Conservation (phyloP, 2,888 invertebrate genomes). For the Epistrophe eligans region DNA sequence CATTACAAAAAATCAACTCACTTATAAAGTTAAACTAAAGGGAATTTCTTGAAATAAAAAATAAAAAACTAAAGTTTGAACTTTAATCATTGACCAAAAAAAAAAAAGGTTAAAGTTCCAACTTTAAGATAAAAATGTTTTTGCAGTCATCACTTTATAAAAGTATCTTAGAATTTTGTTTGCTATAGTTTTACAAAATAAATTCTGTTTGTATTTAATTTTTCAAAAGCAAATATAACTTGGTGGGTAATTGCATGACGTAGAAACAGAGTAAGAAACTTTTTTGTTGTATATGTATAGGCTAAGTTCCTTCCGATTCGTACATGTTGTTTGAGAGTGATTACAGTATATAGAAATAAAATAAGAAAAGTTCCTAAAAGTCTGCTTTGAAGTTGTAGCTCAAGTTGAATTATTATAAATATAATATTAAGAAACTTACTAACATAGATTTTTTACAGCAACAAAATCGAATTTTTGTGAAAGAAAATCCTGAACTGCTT, state of each 20-base stretch:
- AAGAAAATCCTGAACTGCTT: too few relatives aligned
- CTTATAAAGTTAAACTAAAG: not conserved
- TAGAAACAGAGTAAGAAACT: not conserved
- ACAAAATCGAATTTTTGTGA: too few relatives aligned
- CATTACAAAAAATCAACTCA: not conserved
- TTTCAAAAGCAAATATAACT: not conserved
- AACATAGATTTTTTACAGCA: too few relatives aligned
- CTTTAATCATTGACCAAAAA: not conserved
- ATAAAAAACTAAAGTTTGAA: not conserved
- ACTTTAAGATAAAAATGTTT: not conserved
- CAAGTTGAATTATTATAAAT: too few relatives aligned
- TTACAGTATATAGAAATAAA: too few relatives aligned
- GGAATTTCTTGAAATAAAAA: not conserved
- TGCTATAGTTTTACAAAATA: not conserved
- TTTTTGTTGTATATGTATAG: not conserved
- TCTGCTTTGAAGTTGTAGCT: too few relatives aligned
- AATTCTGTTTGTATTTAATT: not conserved
- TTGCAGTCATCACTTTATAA: not conserved
- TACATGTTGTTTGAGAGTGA: too few relatives aligned
- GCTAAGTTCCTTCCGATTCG: too few relatives aligned
- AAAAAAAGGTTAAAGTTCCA: not conserved
- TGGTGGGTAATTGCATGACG: not conserved
- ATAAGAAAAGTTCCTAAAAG: too few relatives aligned
- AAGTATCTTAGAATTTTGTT: not conserved
- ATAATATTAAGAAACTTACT: too few relatives aligned